Percentiles rank a stretch among this genome's conserved stretches.
phyloP scores from a whole-genome alignment of 2,797 vertebrate species.

The Parotocinclus haroldoi region DNA sequence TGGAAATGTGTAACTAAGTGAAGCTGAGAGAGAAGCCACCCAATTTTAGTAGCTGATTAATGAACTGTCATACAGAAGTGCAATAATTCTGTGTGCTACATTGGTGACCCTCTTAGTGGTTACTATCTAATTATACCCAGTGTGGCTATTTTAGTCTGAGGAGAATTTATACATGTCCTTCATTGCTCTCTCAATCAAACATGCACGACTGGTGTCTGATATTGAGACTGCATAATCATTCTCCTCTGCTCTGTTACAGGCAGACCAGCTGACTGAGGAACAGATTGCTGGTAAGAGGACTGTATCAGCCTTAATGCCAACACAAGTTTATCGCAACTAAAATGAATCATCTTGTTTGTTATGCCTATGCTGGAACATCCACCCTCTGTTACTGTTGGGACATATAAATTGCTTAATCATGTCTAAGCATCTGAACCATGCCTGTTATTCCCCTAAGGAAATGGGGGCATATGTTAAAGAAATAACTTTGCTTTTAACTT shows the following conservation, averaged over 20 bases:
- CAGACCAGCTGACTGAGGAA: slow-evolving; percentile 89
- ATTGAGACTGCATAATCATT: slow-evolving; percentile 28
- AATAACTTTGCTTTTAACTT: no score
- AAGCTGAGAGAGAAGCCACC: slow-evolving; percentile 16
- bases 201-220: slow-evolving; percentile 34
- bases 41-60: slow-evolving; percentile 39
- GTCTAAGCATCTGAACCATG: no score
- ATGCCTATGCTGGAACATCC: no score
- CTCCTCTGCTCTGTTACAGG: slow-evolving; percentile 61
- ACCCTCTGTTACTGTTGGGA: no score
- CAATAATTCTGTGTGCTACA: slow-evolving; percentile 73
- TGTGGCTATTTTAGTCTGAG: slow-evolving; percentile 67
- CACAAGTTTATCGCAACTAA: no score
- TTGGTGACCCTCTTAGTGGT: slow-evolving; percentile 71
- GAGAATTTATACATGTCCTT: slow-evolving; percentile 74
- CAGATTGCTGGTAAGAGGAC: slow-evolving; percentile 84
- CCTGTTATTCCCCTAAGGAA: no score
- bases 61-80: slow-evolving; percentile 49
- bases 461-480: no score
- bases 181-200: slow-evolving; percentile 63
- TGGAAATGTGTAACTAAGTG: slow-evolving; percentile 15
- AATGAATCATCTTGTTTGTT: no score
- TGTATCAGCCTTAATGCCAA: neutral
- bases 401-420: no score
- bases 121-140: slow-evolving; percentile 76